A percentile compares a stretch with the other conserved stretches of the same genome.
Evolutionary conservation across 2,113 vertebrate species (phyloP).

Genomic region (human (Homo sapiens)): DNA sequence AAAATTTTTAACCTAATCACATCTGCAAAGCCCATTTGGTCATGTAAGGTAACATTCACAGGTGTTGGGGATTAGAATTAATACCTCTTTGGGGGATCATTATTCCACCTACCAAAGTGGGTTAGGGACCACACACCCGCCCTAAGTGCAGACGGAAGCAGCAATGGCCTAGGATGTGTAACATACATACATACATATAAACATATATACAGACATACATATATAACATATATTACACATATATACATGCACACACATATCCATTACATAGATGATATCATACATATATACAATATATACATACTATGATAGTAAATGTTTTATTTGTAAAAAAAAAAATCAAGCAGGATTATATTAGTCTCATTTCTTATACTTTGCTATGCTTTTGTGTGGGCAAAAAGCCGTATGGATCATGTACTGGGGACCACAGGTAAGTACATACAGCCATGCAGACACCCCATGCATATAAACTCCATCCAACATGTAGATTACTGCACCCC

Average conservation of each 20-base stretch:
- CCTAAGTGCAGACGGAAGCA: not conserved
- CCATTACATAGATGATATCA: not conserved
- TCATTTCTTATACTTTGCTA: not conserved
- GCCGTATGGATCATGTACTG: not conserved
- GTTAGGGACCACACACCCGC: not conserved
- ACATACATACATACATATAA: not conserved
- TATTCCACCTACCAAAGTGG: not conserved
- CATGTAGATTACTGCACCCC: not conserved
- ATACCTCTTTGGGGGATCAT: not conserved
- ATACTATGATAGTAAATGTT: not conserved
- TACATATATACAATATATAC: not conserved
- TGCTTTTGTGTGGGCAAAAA: not conserved
- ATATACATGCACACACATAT: not conserved
- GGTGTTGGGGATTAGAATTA: not conserved
- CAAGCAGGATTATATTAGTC: not conserved
- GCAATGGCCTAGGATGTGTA: fast-evolving
- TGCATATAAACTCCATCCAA: not conserved
- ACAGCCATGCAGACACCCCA: fast-evolving
- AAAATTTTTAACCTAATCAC: not conserved
- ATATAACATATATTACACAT: not conserved
- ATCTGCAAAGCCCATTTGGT: not conserved
- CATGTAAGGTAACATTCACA: not conserved
- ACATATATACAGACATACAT: not conserved
- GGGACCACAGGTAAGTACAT: not conserved
- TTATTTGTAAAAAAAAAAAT: not conserved